Evolutionary conservation across 2,797 vertebrate genomes (phyloP).

Genomic region (Cichlasoma orientale): DNA sequence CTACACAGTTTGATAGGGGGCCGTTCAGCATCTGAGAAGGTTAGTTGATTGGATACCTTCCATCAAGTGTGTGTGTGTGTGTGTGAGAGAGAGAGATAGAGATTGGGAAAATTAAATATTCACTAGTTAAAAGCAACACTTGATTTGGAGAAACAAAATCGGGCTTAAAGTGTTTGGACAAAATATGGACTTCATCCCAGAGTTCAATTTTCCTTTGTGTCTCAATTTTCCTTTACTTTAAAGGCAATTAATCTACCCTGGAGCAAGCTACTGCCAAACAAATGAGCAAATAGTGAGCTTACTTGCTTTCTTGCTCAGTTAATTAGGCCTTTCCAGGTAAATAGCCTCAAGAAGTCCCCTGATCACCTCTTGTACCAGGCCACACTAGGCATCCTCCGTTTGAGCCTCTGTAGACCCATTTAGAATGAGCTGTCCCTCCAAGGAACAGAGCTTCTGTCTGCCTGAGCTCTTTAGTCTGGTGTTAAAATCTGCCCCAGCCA

Average conservation of each 20-base stretch:
- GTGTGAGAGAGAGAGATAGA: background rate
- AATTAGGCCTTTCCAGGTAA: slow-evolving; percentile 52
- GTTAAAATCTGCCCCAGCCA: slow-evolving; percentile 56
- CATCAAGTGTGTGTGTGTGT: background rate
- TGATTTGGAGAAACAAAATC: slow-evolving; percentile 19
- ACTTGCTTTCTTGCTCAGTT: slow-evolving; percentile 43
- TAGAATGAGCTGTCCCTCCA: slow-evolving; percentile 33
- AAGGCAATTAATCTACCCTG: slow-evolving; percentile 49
- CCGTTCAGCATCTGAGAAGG: slow-evolving; percentile 16
- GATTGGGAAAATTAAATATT: background rate
- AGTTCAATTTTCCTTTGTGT: slow-evolving; percentile 29
- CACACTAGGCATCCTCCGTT: slow-evolving; percentile 21
- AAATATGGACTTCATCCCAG: slow-evolving; percentile 21
- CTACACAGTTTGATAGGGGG: slow-evolving; percentile 41
- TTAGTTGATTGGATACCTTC: background rate
- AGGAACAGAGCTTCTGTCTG: slow-evolving; percentile 46
- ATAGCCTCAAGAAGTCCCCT: slow-evolving; percentile 29
- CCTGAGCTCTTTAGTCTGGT: slow-evolving; percentile 59
- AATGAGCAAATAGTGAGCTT: slow-evolving; percentile 61
- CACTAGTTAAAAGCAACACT: background rate
- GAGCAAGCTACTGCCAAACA: slow-evolving; percentile 47
- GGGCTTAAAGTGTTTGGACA: slow-evolving; percentile 14
- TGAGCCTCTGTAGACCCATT: slow-evolving; percentile 26
- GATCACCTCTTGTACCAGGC: slow-evolving; percentile 20
- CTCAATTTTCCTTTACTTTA: slow-evolving; percentile 47